Evolutionary conservation across 2,113 vertebrate species (phyloP).

Genomic region (Sapayoa aenigma): DNA sequence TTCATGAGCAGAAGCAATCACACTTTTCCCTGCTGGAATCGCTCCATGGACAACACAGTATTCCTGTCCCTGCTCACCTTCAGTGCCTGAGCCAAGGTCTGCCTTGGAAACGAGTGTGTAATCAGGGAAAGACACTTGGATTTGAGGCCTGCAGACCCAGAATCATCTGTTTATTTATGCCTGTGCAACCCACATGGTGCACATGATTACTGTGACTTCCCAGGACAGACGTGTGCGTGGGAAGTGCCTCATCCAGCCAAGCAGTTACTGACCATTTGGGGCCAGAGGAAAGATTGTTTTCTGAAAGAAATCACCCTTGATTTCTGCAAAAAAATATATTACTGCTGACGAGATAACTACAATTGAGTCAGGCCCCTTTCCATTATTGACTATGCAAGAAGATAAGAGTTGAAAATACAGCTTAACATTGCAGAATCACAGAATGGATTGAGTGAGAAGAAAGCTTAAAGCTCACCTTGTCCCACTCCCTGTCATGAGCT

Average conservation of each 20-base stretch:
- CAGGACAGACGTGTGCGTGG: rapidly evolving
- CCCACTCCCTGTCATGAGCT: not conserved
- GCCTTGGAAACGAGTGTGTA: not conserved
- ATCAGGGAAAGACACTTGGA: not conserved
- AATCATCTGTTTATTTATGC: rapidly evolving
- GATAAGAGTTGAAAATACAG: not conserved
- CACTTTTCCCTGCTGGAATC: not conserved
- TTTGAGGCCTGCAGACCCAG: not conserved
- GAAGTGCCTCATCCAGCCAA: not conserved
- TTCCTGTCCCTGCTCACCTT: not conserved
- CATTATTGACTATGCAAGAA: not conserved
- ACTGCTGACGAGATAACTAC: not conserved
- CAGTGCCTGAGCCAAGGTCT: not conserved
- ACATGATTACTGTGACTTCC: not conserved
- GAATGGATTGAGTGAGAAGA: not conserved
- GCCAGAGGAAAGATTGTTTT: not conserved
- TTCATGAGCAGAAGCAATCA: not conserved
- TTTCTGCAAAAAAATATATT: not conserved
- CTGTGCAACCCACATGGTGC: not conserved
- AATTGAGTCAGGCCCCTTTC: not conserved
- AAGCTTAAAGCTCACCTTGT: not conserved
- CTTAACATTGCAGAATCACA: not conserved
- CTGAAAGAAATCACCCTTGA: not conserved
- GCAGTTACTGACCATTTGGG: not conserved
- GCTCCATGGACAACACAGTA: rapidly evolving